Conservation (phyloP, 2,888 invertebrate genomes). For the Thyatira batis region DNA sequence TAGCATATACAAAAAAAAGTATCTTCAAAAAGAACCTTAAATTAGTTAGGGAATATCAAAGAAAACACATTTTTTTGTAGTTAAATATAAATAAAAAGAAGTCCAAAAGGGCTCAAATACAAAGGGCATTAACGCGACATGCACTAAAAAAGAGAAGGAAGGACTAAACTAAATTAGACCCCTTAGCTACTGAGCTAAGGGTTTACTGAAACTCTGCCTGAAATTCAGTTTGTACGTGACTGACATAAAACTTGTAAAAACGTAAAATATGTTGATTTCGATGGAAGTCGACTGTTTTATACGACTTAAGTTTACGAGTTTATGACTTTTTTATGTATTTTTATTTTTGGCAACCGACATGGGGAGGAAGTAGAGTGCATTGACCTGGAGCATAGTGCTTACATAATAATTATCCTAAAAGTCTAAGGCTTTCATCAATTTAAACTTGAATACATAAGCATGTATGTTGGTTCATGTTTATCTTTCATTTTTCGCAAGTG, state of each 20-base stretch:
- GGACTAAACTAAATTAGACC: slow-evolving; percentile 50
- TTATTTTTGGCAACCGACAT: neutral
- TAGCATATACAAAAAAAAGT: too few species aligned
- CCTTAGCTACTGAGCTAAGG: too few species aligned
- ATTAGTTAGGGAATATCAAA: neutral
- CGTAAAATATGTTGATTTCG: slow-evolving; percentile 34
- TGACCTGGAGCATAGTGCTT: neutral
- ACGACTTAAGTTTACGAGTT: neutral
- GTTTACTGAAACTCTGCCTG: slow-evolving; percentile 35
- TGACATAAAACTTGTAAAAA: slow-evolving; percentile 38
- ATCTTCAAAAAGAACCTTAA: neutral
- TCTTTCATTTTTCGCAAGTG: too few species aligned
- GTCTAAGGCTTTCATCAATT: too few species aligned
- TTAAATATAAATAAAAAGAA: neutral
- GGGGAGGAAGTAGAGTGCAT: neutral
- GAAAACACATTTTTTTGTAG: neutral
- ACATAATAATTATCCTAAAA: too few species aligned
- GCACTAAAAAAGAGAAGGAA: slow-evolving; percentile 18
- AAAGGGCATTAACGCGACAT: neutral
- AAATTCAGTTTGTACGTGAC: slow-evolving; percentile 48
- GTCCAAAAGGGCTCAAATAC: neutral
- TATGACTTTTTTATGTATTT: neutral
- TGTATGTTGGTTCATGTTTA: too few species aligned
- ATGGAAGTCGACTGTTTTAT: slow-evolving; percentile 6
- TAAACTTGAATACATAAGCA: too few species aligned